A percentile compares a stretch with the other conserved stretches of the same genome.
phyloP scores from a whole-genome alignment of 2,888 invertebrate genomes.

The Pyrochroa serraticornis region DNA sequence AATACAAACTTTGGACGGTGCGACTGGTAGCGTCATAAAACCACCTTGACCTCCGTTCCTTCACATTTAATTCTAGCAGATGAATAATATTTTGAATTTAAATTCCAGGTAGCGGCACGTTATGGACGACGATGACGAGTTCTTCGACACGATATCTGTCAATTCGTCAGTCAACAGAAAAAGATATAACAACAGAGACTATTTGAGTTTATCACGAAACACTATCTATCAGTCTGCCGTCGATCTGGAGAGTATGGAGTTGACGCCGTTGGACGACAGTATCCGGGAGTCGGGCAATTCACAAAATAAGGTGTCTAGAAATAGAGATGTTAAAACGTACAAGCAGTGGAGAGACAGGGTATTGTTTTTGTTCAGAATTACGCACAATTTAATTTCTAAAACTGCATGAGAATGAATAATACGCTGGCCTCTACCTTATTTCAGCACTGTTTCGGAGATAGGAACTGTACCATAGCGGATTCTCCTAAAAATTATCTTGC shows the following conservation, averaged over 20 bases:
- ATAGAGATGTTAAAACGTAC: conserved; percentile 62
- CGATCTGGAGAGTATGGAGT: conserved; percentile 56
- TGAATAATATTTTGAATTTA: not conserved
- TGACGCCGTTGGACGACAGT: conserved; percentile 42
- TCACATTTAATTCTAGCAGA: conserved; percentile 1
- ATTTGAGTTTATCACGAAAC: conserved; percentile 63
- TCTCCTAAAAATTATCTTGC: no score
- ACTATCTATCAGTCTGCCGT: conserved; percentile 67
- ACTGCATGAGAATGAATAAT: no score
- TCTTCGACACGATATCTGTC: conserved; percentile 56
- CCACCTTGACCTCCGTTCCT: not conserved
- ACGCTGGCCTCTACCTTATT: no score
- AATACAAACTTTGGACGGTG: no score
- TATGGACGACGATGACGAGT: conserved; percentile 52
- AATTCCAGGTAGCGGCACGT: conserved; percentile 15
- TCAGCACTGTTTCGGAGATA: no score
- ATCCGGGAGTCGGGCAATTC: conserved; percentile 27
- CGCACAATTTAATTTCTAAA: conserved; percentile 4
- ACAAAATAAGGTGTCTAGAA: conserved; percentile 61
- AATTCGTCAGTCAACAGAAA: conserved; percentile 46
- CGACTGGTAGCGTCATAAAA: not conserved
- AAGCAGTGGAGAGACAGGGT: conserved; percentile 68
- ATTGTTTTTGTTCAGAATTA: conserved; percentile 44
- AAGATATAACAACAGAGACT: conserved; percentile 47
- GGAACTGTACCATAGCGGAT: no score